Conservation (phyloP, 2,113 vertebrate genomes). For the Silurus meridionalis region DNA sequence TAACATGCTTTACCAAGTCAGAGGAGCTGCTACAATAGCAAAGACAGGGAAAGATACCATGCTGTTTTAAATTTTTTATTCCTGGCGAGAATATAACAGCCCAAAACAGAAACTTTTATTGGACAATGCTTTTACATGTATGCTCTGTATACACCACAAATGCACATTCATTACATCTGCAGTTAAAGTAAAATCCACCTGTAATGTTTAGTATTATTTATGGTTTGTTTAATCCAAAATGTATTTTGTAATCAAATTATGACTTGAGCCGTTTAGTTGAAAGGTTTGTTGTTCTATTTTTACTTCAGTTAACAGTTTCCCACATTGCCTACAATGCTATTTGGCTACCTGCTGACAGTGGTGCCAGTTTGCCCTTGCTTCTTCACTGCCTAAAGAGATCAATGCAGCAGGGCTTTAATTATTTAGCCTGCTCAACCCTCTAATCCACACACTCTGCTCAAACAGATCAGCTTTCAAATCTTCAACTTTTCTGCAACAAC, state of each 20-base stretch:
- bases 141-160: neutral
- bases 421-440: neutral
- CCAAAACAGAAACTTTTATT: neutral
- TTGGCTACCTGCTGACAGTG: neutral
- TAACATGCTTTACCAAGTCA: constrained; percentile 62
- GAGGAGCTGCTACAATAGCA: constrained; percentile 65
- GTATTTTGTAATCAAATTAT: neutral
- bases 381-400: neutral
- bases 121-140: neutral
- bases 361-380: neutral
- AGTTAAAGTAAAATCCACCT: neutral
- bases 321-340: neutral
- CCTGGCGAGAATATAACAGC: constrained; percentile 58
- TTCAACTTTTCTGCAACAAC: neutral
- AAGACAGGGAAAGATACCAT: constrained; percentile 61
- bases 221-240: neutral
- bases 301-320: neutral
- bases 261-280: neutral
- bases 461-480: neutral
- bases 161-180: too few relatives aligned
- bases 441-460: neutral
- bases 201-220: neutral
- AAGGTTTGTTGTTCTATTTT: neutral
- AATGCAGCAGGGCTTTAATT: neutral
- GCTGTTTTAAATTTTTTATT: constrained; percentile 59